Conservation (phyloP, 2,113 vertebrate genomes). For the Pitta sordida region DNA sequence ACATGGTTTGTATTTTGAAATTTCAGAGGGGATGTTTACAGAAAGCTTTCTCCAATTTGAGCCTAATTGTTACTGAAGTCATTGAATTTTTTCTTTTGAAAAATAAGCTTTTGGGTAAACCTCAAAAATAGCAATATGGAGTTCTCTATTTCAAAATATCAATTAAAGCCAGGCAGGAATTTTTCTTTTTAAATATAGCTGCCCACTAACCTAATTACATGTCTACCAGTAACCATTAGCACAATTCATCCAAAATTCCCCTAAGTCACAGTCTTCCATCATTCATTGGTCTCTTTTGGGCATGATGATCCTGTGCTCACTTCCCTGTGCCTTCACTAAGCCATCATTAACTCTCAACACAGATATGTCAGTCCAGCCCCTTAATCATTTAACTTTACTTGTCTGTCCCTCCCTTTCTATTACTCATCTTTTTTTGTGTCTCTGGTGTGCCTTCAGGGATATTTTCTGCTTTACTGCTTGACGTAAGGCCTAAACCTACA, state of each 20-base stretch:
- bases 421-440: background rate
- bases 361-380: background rate
- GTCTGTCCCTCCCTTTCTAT: background rate
- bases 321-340: background rate
- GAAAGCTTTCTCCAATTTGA: conserved; percentile 17
- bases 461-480: background rate
- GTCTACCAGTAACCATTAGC: background rate
- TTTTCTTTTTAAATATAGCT: conserved; percentile 31
- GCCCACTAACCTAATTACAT: conserved; percentile 3
- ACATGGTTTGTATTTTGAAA: conserved; percentile 36
- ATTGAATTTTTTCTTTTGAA: conserved; percentile 47
- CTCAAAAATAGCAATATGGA: conserved; percentile 15
- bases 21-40: background rate
- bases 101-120: conserved; percentile 45
- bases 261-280: background rate
- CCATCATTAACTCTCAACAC: background rate
- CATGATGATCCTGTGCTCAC: background rate
- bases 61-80: conserved; percentile 34
- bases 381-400: background rate
- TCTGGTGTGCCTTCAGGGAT: background rate
- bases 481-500: background rate
- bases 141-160: conserved; percentile 52
- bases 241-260: conserved; percentile 12
- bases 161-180: conserved; percentile 38
- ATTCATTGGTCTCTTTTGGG: background rate